Percentiles rank a stretch among this genome's conserved stretches.
Evolutionary conservation across 2,113 vertebrate genomes (phyloP).

Genomic region (Acrocephalus kingi): DNA sequence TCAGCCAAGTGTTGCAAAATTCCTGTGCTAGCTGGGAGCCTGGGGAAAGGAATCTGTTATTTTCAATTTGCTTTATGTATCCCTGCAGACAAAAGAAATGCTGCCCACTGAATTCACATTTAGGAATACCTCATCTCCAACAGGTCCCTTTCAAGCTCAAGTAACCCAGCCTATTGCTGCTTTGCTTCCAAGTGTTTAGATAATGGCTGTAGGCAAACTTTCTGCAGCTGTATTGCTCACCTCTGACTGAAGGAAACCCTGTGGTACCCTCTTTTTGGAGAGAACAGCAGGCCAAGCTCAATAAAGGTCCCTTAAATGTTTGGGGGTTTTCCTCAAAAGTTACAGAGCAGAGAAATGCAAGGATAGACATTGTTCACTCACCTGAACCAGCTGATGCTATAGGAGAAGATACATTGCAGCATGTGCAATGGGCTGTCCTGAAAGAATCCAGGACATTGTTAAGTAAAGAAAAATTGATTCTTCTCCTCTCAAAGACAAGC

Average conservation of each 20-base stretch:
- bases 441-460: conserved; percentile 21
- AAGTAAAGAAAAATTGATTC: conserved; percentile 12
- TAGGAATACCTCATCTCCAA: neutral
- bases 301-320: neutral
- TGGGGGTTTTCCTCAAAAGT: neutral
- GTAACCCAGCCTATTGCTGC: neutral
- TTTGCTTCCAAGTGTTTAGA: neutral
- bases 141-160: neutral
- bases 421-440: neutral
- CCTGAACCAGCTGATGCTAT: neutral
- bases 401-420: neutral
- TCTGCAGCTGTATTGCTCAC: neutral
- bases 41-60: neutral
- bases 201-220: neutral
- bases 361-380: neutral
- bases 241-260: neutral
- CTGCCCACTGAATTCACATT: neutral
- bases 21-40: neutral
- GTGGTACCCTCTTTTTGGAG: neutral
- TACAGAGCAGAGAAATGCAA: neutral
- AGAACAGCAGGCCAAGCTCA: neutral
- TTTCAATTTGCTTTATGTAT: neutral
- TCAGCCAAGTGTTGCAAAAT: neutral
- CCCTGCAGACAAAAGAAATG: neutral
- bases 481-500: neutral